Evolutionary conservation across 2,888 invertebrate genomes (phyloP).

Genomic region (Crossocerus cetratus): DNA sequence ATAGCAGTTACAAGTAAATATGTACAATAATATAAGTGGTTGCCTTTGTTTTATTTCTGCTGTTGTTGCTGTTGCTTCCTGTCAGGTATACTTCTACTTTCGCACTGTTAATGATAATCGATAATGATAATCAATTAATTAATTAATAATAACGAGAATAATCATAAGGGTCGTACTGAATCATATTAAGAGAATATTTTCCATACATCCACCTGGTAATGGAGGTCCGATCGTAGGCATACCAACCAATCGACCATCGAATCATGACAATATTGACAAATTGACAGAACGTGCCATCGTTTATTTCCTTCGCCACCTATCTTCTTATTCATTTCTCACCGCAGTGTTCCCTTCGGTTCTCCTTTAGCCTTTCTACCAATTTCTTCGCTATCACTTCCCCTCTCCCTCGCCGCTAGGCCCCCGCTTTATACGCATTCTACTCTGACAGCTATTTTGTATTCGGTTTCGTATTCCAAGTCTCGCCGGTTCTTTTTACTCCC

Average conservation of each 20-base stretch:
- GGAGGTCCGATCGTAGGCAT: constrained; percentile 59
- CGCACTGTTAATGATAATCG: constrained; percentile 66
- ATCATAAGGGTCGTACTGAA: constrained; percentile 67
- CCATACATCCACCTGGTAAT: constrained; percentile 63
- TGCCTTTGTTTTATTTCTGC: constrained; percentile 55
- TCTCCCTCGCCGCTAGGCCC: constrained; percentile 3
- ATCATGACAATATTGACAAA: constrained; percentile 62
- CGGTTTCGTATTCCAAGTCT: constrained; percentile 8
- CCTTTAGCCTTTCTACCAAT: not conserved
- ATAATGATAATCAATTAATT: constrained; percentile 64
- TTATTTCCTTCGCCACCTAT: constrained; percentile 29
- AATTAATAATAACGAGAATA: constrained; percentile 68
- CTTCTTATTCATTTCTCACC: constrained; percentile 7
- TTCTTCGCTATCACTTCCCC: not conserved
- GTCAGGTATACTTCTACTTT: constrained; percentile 46
- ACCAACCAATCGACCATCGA: constrained; percentile 61
- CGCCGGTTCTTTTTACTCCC: constrained; percentile 1
- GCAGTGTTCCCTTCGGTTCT: not conserved
- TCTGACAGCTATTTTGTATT: constrained; percentile 42
- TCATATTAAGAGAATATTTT: constrained; percentile 64
- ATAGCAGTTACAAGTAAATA: constrained; percentile 78
- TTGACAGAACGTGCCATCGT: constrained; percentile 57
- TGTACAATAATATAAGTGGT: constrained; percentile 77
- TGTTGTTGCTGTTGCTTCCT: constrained; percentile 49
- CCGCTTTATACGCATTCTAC: constrained; percentile 51